Conservation (phyloP, 2,888 invertebrate species). For the Lepidocyrtinus sp. region DNA sequence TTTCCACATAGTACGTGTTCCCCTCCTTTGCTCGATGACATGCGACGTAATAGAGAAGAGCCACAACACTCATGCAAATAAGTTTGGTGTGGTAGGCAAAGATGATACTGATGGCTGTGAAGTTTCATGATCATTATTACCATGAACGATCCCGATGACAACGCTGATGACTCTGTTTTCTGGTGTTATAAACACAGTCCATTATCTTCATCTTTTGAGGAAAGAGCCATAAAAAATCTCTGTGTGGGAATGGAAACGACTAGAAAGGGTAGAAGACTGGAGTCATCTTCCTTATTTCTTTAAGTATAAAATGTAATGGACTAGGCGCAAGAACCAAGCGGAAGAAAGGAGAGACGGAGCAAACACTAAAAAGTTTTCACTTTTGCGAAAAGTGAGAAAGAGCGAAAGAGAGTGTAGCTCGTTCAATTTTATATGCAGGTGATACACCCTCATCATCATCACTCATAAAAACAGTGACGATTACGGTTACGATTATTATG, state of each 20-base stretch:
- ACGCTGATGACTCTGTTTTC: conserved; percentile 54
- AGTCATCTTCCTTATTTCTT: conserved; percentile 6
- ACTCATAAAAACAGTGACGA: conserved; percentile 39
- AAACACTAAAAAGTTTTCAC: too few species aligned
- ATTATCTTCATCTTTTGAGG: not conserved
- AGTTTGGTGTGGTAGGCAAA: too few species aligned
- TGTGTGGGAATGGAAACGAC: not conserved
- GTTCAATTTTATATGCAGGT: conserved; percentile 42
- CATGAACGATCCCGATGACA: conserved; percentile 38
- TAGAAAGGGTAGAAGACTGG: not conserved
- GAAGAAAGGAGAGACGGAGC: not conserved
- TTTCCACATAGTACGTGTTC: not conserved
- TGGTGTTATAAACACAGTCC: conserved; percentile 40
- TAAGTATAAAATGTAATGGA: conserved; percentile 40
- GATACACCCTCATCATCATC: conserved; percentile 54
- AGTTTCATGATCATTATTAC: conserved; percentile 19
- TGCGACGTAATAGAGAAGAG: too few species aligned
- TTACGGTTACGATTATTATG: conserved; percentile 36
- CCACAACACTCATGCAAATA: not conserved
- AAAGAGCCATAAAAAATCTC: not conserved
- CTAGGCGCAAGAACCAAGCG: conserved; percentile 25
- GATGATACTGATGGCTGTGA: conserved; percentile 10
- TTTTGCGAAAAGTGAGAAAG: too few species aligned
- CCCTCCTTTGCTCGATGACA: not conserved
- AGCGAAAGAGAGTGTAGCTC: not conserved